phyloP scores from a whole-genome alignment of 2,113 vertebrate species.

The Sturnus vulgaris region DNA sequence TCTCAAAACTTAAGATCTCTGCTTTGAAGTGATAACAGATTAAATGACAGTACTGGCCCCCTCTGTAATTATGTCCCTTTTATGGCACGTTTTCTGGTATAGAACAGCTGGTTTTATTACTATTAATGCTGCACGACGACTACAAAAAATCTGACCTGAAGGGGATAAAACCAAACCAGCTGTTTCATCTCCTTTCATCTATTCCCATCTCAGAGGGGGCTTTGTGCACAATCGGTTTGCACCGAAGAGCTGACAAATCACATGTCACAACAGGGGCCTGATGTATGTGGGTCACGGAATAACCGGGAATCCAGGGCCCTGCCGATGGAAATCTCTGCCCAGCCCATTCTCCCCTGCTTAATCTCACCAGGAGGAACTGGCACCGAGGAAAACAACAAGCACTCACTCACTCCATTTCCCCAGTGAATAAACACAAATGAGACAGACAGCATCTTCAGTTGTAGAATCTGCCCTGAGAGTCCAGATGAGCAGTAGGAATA shows the following conservation, averaged over 20 bases:
- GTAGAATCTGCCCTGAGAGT: not conserved
- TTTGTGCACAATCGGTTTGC: slow-evolving; percentile 38
- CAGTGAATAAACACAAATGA: not conserved
- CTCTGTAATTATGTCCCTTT: slow-evolving; percentile 21
- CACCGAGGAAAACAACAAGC: not conserved
- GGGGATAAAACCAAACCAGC: slow-evolving; percentile 57
- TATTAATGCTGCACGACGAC: slow-evolving; percentile 20
- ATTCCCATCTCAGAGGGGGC: slow-evolving; percentile 39
- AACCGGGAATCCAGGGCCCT: not conserved
- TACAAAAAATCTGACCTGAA: slow-evolving; percentile 42
- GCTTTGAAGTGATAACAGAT: slow-evolving; percentile 33
- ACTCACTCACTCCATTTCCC: not conserved
- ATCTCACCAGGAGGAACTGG: not conserved
- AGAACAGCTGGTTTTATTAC: slow-evolving; percentile 57
- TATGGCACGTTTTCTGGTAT: slow-evolving; percentile 15
- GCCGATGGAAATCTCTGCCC: not conserved
- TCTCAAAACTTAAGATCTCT: slow-evolving; percentile 40
- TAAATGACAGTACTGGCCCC: slow-evolving; percentile 10
- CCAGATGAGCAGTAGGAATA: not conserved
- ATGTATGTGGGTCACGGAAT: slow-evolving; percentile 59
- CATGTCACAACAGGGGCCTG: not conserved
- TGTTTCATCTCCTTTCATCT: slow-evolving; percentile 54
- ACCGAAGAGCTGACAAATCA: slow-evolving; percentile 22
- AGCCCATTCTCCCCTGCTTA: not conserved
- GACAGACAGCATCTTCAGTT: rapidly evolving